Percentiles rank a stretch among this genome's conserved stretches.
Conservation (phyloP, 2,113 vertebrate genomes). For the Phoenicopterus ruber region DNA sequence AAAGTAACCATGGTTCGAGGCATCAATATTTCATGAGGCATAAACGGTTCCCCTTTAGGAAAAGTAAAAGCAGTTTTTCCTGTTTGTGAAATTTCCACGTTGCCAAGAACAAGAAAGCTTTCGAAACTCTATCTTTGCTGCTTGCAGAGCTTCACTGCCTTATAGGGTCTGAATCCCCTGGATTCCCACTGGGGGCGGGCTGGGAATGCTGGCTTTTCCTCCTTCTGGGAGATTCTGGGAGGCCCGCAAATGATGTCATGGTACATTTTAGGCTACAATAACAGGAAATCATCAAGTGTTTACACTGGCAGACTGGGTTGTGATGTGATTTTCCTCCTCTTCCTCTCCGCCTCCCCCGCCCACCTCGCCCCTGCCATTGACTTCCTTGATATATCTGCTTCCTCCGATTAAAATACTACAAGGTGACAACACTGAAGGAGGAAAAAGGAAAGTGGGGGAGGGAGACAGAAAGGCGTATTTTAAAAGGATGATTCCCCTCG, state of each 20-base stretch:
- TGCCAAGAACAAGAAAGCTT: constrained; percentile 55
- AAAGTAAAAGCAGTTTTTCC: constrained; percentile 71
- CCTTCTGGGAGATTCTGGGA: constrained; percentile 63
- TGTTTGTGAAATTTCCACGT: constrained; percentile 60
- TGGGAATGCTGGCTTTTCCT: constrained; percentile 59
- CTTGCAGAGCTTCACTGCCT: constrained; percentile 59
- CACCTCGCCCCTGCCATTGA: constrained; percentile 27
- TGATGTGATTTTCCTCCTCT: constrained; percentile 71
- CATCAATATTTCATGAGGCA: constrained; percentile 30
- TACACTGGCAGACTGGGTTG: constrained; percentile 72
- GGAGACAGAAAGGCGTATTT: constrained; percentile 33
- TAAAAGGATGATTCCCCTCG: not conserved
- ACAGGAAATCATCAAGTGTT: constrained; percentile 82
- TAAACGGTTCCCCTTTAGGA: constrained; percentile 36
- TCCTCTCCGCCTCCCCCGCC: not conserved
- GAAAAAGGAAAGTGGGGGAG: constrained; percentile 40
- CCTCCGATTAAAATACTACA: constrained; percentile 77
- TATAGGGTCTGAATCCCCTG: constrained; percentile 73
- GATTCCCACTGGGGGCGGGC: constrained; percentile 10
- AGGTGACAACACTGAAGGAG: constrained; percentile 41
- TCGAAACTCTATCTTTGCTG: constrained; percentile 29
- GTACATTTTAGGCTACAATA: constrained; percentile 78
- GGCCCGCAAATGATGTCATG: constrained; percentile 75
- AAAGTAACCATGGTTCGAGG: not conserved
- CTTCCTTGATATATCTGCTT: constrained; percentile 79